phyloP scores from a whole-genome alignment of 2,888 invertebrate species.

The Meiosimyza platycephala region DNA sequence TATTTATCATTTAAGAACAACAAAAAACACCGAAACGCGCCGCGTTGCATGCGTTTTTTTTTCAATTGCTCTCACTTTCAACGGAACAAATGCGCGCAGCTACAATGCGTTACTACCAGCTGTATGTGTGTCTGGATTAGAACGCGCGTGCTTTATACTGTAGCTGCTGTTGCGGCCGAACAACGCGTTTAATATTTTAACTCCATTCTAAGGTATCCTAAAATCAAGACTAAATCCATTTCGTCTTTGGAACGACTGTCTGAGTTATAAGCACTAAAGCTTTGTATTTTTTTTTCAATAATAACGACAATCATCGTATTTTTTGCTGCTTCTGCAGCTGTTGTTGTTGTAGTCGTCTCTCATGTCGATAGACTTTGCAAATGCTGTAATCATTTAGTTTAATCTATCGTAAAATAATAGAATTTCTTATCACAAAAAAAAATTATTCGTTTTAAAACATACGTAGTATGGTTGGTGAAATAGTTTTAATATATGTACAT shows the following conservation, averaged over 20 bases:
- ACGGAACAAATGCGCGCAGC: too few species aligned
- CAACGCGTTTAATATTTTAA: slow-evolving; percentile 40
- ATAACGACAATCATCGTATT: background rate
- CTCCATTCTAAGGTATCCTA: slow-evolving; percentile 44
- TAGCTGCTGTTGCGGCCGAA: slow-evolving; percentile 40
- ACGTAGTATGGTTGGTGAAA: too few species aligned
- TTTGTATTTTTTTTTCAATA: slow-evolving; percentile 5
- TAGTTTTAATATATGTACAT: too few species aligned
- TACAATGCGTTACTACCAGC: too few species aligned
- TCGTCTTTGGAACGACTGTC: background rate
- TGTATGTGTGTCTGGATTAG: background rate
- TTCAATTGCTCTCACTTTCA: too few species aligned
- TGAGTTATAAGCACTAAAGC: background rate
- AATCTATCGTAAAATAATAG: background rate
- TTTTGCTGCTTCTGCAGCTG: too few species aligned
- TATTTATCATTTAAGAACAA: too few species aligned
- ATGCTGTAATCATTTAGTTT: too few species aligned
- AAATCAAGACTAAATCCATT: slow-evolving; percentile 43
- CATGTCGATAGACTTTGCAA: too few species aligned
- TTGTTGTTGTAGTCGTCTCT: background rate
- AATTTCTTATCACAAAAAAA: background rate
- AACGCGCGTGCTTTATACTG: slow-evolving; percentile 43
- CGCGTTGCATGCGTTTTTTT: background rate
- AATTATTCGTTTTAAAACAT: background rate
- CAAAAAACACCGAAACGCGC: background rate